A percentile compares a stretch with the other conserved stretches of the same genome.
These are phyloP conservation scores for Drosophila yakuba DNA, from an alignment of 1,140 invertebrate genomes.

Conservation along the genomic window DNA sequence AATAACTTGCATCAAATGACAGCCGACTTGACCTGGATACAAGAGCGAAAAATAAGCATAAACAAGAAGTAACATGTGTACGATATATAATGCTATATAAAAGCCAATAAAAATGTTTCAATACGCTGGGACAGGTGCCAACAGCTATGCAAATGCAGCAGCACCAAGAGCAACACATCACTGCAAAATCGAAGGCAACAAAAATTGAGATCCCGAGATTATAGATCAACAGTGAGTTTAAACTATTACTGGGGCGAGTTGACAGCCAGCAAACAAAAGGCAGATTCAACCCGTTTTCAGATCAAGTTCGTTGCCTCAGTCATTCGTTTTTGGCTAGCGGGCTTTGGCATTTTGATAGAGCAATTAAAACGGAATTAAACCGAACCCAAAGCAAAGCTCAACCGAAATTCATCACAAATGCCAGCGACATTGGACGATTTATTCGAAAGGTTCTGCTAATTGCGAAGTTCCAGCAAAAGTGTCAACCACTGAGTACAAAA, in stretches of 20 bases:
- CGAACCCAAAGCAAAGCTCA: not conserved
- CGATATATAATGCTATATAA: conserved; percentile 23
- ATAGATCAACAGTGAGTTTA: conserved; percentile 25
- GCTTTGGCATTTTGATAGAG: conserved; percentile 47
- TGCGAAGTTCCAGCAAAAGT: conserved; percentile 39
- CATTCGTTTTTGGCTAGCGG: conserved; percentile 18
- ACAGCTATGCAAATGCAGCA: conserved; percentile 37
- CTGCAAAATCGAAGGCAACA: conserved; percentile 8
- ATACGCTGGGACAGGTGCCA: conserved; percentile 62
- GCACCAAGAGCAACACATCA: conserved; percentile 6
- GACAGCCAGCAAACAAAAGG: not conserved
- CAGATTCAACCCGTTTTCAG: conserved; percentile 47
- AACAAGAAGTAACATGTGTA: conserved; percentile 41
- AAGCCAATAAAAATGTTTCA: conserved; percentile 49
- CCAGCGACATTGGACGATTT: conserved; percentile 26
- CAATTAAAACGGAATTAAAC: conserved; percentile 44
- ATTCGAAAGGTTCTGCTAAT: conserved; percentile 47
- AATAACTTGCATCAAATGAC: conserved; percentile 78
- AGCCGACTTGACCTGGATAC: conserved; percentile 71
- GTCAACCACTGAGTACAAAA: conserved; percentile 24
- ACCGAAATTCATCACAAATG: conserved; percentile 33
- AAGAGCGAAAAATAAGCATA: conserved; percentile 26
- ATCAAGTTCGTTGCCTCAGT: conserved; percentile 54
- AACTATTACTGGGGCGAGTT: conserved; percentile 23
- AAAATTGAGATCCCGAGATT: conserved; percentile 36